Base-by-base conservation (phyloP, 2,113 vertebrate genomes). In the Sorex araneus region DNA sequence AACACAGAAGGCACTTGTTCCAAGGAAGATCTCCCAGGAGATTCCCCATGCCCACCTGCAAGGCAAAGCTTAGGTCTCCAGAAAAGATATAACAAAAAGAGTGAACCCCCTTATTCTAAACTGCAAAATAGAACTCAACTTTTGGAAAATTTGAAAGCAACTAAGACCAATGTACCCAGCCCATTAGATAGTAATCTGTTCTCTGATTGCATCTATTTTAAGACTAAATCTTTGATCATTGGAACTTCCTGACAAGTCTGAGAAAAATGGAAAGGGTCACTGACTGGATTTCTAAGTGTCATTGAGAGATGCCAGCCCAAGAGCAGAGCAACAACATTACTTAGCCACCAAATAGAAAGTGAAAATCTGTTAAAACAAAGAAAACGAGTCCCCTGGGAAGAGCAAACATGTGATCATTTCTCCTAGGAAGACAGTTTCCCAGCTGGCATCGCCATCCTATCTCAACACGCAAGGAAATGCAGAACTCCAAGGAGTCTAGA, bases 301-400 rank as follows among this genome's bases (percentile, higher is more conserved):
- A 11, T 2, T 4, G 12, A 1, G 11, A 67, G 7, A 11, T 85
- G n/a, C 50, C 2, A 8, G 8, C n/a, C 19, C 69, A 1, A 21
- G 43, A 91, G 0, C 3, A 60, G 23, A 36, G 9, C 18, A 82
- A 60, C 2, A 12, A 66, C 50, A 82, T 87, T 87, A 69, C 87
- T 93, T 85, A 82, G 34, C 78, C 23, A 54, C 9, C 64, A 84
- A 69, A 10, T 74, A 87, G 79, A 87, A 93, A 47, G 6, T 7
- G 45, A 28, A 87, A 45, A 32, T n/a, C 40, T 78, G 2, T 34
- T 40, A 64, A 45, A 92, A 64, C 63, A 78, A 88, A 75, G 9
- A 32, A 54, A 43, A 90, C 45, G 34, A 34, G 34, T 83, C 15
- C 11, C 28, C 78, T 87, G 50, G 45, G 32, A 90, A 92, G 50